Evolutionary conservation across 2,797 vertebrate species (phyloP).

Genomic region (Pteropus rufus): DNA sequence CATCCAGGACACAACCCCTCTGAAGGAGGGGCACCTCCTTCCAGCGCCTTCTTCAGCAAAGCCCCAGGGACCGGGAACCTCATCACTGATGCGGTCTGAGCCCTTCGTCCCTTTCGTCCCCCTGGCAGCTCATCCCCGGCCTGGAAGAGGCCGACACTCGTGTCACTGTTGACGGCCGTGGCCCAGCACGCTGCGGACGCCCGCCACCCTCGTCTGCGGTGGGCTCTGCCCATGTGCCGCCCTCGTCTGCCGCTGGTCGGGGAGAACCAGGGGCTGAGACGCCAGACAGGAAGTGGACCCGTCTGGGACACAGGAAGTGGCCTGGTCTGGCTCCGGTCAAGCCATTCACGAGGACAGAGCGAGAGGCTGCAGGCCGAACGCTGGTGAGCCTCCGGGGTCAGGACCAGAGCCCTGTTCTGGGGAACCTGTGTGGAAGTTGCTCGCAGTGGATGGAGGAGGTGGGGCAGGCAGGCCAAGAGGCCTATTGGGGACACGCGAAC

Average conservation of each 20-base stretch:
- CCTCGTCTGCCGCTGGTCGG: too few relatives aligned
- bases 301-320: neutral
- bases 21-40: neutral
- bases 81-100: neutral
- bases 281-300: too few relatives aligned
- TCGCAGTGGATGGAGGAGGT: too few relatives aligned
- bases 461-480: neutral
- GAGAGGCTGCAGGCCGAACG: neutral
- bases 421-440: neutral
- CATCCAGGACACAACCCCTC: neutral
- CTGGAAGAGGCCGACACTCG: neutral
- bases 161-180: too few relatives aligned
- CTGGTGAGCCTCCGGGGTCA: neutral
- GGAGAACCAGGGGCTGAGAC: too few relatives aligned
- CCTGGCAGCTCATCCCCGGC: neutral
- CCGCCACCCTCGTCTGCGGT: accelerated
- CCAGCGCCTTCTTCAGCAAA: too few relatives aligned
- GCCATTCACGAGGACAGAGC: neutral
- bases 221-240: neutral
- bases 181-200: neutral
- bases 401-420: neutral
- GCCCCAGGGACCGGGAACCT: too few relatives aligned
- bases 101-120: accelerated
- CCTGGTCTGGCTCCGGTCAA: neutral
- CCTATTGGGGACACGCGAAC: neutral